Conservation (phyloP, 1,140 invertebrate genomes). For the Mesaphorura yosii region DNA sequence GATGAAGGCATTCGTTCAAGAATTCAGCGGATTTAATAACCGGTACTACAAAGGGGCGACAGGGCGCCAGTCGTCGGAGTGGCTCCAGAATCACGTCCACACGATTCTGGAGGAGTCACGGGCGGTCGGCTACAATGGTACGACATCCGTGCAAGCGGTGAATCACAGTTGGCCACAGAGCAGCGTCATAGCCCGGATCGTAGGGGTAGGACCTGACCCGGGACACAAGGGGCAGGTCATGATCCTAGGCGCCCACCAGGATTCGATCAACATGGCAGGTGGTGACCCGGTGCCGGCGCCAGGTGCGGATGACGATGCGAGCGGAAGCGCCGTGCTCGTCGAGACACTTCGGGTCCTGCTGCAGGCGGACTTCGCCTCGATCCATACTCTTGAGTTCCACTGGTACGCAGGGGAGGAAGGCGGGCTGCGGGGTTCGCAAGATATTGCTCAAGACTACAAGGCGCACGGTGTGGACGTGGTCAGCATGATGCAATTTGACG, state of each 20-base stretch:
- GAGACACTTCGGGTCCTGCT: conserved; percentile 12
- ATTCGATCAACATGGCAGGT: conserved; percentile 5
- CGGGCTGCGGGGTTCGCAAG: conserved; percentile 10
- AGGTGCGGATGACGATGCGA: conserved; percentile 17
- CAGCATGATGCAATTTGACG: conserved; percentile 13
- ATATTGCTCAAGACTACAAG: conserved; percentile 9
- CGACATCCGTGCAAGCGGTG: background rate
- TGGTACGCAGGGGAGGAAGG: conserved; percentile 24
- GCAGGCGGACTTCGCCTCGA: conserved; percentile 1
- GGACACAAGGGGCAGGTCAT: conserved; percentile 5
- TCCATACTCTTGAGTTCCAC: conserved; percentile 17
- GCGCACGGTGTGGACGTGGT: background rate
- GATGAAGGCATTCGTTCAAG: background rate
- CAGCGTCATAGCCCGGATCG: conserved; percentile 13
- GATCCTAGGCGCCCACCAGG: conserved; percentile 18
- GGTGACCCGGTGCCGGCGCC: background rate
- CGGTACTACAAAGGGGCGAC: conserved; percentile 4
- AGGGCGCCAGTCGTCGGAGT: conserved; percentile 2
- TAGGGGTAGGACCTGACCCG: conserved; percentile 15
- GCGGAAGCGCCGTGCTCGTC: background rate
- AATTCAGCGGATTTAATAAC: background rate
- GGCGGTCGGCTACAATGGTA: conserved; percentile 4
- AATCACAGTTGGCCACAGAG: conserved; percentile 1
- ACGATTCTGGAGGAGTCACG: background rate
- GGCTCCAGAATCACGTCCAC: conserved; percentile 6